Percentiles rank a stretch among this genome's conserved stretches.
phyloP scores from a whole-genome alignment of 2,113 vertebrate genomes.

The Hirundichthys speculiger region DNA sequence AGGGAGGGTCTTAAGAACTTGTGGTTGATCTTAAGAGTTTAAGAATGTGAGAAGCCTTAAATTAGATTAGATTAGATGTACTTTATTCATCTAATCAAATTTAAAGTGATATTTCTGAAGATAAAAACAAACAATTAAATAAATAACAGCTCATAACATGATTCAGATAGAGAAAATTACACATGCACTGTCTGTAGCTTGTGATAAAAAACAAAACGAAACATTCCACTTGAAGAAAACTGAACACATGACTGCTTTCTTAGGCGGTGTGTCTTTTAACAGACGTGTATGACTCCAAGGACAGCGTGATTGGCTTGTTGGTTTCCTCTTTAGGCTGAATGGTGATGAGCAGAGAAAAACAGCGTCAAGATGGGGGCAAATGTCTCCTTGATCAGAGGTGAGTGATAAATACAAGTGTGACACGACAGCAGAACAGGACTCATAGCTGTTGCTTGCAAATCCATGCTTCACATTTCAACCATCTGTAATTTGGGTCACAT shows the following conservation, averaged over 20 bases:
- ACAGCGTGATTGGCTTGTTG: constrained; percentile 23
- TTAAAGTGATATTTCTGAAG: too few species aligned
- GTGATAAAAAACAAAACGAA: constrained; percentile 31
- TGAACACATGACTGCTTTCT: constrained; percentile 10
- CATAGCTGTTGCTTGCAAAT: neutral
- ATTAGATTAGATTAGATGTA: too few species aligned
- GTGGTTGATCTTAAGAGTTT: too few species aligned
- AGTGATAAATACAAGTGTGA: constrained; percentile 7
- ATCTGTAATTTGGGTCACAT: constrained; percentile 20
- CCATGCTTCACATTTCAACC: neutral
- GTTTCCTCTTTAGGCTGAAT: constrained; percentile 15
- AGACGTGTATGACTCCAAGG: constrained; percentile 27
- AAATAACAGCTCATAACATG: constrained; percentile 33
- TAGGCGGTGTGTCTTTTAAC: constrained; percentile 35
- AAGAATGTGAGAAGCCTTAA: too few species aligned
- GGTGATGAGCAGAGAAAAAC: too few species aligned
- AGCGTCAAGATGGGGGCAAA: constrained; percentile 44
- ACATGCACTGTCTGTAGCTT: constrained; percentile 32
- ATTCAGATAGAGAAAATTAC: constrained; percentile 50
- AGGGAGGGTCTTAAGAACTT: too few species aligned
- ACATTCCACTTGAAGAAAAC: constrained; percentile 26
- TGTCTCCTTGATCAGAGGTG: constrained; percentile 54
- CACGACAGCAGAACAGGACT: constrained; percentile 9
- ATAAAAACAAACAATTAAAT: constrained; percentile 32
- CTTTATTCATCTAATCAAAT: too few species aligned